Conservation (phyloP, 2,888 invertebrate species). For the Hirtodrosophila histrioides region DNA sequence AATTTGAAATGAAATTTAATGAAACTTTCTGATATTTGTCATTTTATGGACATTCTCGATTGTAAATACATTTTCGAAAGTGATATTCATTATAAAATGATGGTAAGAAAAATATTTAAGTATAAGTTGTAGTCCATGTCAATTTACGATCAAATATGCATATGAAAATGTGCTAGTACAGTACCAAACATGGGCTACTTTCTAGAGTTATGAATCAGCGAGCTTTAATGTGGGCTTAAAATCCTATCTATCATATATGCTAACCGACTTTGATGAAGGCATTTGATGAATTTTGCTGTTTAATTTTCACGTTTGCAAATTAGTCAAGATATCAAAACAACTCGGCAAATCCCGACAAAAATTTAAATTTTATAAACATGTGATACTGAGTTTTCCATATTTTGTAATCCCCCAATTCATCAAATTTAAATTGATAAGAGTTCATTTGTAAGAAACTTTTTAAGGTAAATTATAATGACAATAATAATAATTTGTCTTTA, state of each 20-base stretch:
- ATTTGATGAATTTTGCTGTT: slow-evolving; percentile 64
- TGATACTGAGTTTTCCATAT: slow-evolving; percentile 39
- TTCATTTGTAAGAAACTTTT: too few species aligned
- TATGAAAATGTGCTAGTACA: not conserved
- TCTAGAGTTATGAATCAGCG: slow-evolving; percentile 12
- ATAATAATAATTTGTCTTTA: too few species aligned
- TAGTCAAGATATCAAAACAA: slow-evolving; percentile 54
- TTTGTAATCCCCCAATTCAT: slow-evolving; percentile 61
- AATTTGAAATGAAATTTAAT: too few species aligned
- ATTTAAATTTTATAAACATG: slow-evolving; percentile 49
- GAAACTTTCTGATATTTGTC: too few species aligned
- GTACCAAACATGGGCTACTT: slow-evolving; percentile 8
- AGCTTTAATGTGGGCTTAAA: slow-evolving; percentile 56
- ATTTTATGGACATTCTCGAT: too few species aligned
- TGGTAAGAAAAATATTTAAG: too few species aligned
- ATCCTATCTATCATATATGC: slow-evolving; percentile 58
- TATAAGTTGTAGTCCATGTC: too few species aligned
- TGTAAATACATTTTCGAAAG: too few species aligned
- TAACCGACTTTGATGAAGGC: slow-evolving; percentile 41
- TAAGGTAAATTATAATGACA: too few species aligned
- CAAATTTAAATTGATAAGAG: slow-evolving; percentile 36
- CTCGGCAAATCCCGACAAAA: slow-evolving; percentile 35
- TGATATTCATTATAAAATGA: too few species aligned
- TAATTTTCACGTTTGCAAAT: slow-evolving; percentile 43
- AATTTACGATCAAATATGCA: too few species aligned